Evolutionary conservation across 2,888 invertebrate genomes (phyloP).

Genomic region (Melolontha melolontha): DNA sequence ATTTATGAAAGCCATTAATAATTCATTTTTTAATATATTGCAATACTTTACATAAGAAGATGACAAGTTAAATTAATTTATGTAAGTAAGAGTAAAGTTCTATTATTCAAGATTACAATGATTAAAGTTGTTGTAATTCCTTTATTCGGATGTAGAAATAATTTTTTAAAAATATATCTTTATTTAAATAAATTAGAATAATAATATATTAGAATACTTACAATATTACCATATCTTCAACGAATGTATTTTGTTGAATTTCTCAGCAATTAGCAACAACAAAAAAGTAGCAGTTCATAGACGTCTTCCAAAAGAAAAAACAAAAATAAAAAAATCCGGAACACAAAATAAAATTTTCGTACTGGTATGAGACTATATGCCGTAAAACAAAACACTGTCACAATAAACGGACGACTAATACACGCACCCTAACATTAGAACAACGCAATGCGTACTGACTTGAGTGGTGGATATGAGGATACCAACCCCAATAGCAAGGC

Average conservation of each 20-base stretch:
- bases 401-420: slow-evolving; percentile 1
- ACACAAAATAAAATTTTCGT: neutral
- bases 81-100: too few species aligned
- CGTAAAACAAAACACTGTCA: slow-evolving; percentile 25
- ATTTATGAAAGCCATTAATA: too few species aligned
- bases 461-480: slow-evolving; percentile 43
- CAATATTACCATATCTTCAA: slow-evolving; percentile 65
- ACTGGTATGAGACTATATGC: neutral
- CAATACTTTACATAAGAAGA: too few species aligned
- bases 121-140: too few species aligned
- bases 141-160: too few species aligned
- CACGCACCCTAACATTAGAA: slow-evolving; percentile 55
- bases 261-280: neutral
- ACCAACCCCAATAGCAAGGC: slow-evolving; percentile 53
- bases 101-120: too few species aligned
- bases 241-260: slow-evolving; percentile 34
- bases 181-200: slow-evolving; percentile 46
- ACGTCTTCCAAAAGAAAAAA: neutral
- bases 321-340: neutral
- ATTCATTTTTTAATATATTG: too few species aligned
- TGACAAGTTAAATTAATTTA: too few species aligned
- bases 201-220: slow-evolving; percentile 60
- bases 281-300: too few species aligned
- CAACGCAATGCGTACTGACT: slow-evolving; percentile 57
- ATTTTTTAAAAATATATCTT: too few species aligned